Conservation (phyloP, 2,888 invertebrate species). For the Pachycephus smyrnensis region DNA sequence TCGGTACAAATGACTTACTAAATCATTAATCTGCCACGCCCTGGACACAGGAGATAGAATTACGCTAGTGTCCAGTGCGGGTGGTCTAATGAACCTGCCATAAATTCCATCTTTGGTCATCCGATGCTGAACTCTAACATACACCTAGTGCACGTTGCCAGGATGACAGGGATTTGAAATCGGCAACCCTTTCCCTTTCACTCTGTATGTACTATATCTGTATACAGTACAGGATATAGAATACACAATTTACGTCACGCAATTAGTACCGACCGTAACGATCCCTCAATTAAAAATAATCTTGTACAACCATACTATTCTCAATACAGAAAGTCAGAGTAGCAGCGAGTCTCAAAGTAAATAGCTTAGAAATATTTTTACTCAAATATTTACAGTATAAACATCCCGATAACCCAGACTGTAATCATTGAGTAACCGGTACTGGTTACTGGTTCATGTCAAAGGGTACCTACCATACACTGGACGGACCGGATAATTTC, state of each 20-base stretch:
- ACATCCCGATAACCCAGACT: constrained; percentile 45
- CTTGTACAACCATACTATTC: background rate
- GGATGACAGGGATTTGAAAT: constrained; percentile 24
- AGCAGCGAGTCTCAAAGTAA: background rate
- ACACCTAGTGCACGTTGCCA: background rate
- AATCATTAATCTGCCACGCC: constrained; percentile 65
- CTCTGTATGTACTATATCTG: background rate
- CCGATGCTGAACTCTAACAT: constrained; percentile 1
- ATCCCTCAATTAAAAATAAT: background rate
- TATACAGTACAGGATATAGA: background rate
- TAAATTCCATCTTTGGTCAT: constrained; percentile 51
- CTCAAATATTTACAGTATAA: background rate
- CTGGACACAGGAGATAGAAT: constrained; percentile 62
- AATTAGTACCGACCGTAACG: constrained; percentile 26
- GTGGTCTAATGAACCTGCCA: constrained; percentile 54
- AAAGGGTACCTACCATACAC: constrained; percentile 46
- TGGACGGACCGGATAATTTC: constrained; percentile 63
- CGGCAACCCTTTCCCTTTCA: constrained; percentile 29
- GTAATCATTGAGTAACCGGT: constrained; percentile 57
- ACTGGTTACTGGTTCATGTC: constrained; percentile 50
- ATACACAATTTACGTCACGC: constrained; percentile 43
- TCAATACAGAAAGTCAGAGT: background rate
- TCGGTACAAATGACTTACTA: constrained; percentile 64
- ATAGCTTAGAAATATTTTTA: background rate
- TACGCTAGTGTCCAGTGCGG: constrained; percentile 57